Evolutionary conservation across 2,113 vertebrate genomes (phyloP), one percentile per base, ranked within the genome.

Genomic region (Mirounga angustirostris): DNA sequence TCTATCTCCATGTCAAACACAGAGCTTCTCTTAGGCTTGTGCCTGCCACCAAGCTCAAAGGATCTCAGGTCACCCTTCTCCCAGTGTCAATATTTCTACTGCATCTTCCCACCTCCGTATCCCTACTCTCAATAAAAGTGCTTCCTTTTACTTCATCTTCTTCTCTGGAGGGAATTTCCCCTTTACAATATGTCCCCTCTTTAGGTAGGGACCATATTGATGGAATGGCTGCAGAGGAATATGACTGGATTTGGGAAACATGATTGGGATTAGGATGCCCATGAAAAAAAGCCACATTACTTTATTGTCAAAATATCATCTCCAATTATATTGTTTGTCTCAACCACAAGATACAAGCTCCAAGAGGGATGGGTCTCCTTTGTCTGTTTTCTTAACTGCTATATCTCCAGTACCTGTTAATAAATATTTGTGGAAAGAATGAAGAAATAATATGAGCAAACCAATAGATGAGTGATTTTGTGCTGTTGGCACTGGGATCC

Each of bases 401-500:
- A 0, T 54, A 14, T 85, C 67, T 82, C 43, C 7, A 92, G 46
- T 40, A 76, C 28, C 36, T 94, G 30, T 15, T 78, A 89, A 50
- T 46, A 83, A n/a, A 24, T 63, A 89, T 36, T 80, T 93, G 30
- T 78, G 36, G 33, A 85, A 96, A 95, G 52, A 94, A 94, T 78
- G 36, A 94, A 92, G 84, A 82, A 63, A 65, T 92, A 58, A 76
- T 30, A 81, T 36, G 6, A 89, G 1, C 22, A 93, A 95, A 67
- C 30, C 15, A 46, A 50, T 36, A 12, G 90, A 73, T 71, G 4
- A 54, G 22, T 74, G 54, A 59, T 11, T 74, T 82, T 71, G 40
- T 67, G 65, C 69, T 82, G 33, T 11, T 50, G 65, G 40, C 26
- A 30, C 89, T 79, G 24, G 33, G 22, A 43, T 89, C 40, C 54